These are phyloP conservation scores for Plodia interpunctella DNA, from an alignment of 1,140 invertebrate species.

Conservation along the genomic window DNA sequence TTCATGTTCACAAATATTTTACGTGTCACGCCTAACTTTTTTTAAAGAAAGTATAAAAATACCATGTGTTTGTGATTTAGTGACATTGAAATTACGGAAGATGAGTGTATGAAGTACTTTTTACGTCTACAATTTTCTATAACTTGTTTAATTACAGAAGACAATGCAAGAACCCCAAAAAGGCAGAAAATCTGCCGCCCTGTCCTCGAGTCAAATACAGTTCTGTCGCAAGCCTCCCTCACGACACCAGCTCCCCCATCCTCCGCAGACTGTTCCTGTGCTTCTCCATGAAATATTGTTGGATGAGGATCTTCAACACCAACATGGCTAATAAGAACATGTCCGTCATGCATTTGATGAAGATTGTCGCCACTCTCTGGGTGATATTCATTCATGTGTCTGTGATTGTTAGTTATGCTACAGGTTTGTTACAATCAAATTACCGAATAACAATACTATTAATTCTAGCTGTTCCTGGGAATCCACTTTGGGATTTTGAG, in stretches of 20 bases:
- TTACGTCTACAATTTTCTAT: background rate
- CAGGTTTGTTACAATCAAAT: conserved; percentile 35
- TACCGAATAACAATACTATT: too few relatives aligned
- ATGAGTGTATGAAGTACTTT: too few relatives aligned
- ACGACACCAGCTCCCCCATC: conserved; percentile 39
- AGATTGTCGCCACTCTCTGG: conserved; percentile 55
- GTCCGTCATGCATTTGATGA: conserved; percentile 46
- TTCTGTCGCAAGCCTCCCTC: conserved; percentile 42
- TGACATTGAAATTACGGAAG: too few relatives aligned
- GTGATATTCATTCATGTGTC: conserved; percentile 58
- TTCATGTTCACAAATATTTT: too few relatives aligned
- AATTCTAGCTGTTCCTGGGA: too few relatives aligned
- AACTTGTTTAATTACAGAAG: conserved; percentile 35
- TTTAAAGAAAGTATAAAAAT: too few relatives aligned
- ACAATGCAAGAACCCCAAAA: conserved; percentile 42
- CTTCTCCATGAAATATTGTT: conserved; percentile 57
- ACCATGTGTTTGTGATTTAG: too few relatives aligned
- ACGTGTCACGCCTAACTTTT: too few relatives aligned
- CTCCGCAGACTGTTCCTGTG: conserved; percentile 51
- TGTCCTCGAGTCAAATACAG: conserved; percentile 50
- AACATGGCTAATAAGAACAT: conserved; percentile 61
- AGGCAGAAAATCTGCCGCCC: conserved; percentile 28
- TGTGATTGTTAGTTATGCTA: conserved; percentile 43
- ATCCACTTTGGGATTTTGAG: background rate
- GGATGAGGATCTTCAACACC: conserved; percentile 61